These are phyloP conservation scores for Chaunax sp. DNA, from an alignment of 2,797 vertebrate genomes.

Conservation along the genomic window DNA sequence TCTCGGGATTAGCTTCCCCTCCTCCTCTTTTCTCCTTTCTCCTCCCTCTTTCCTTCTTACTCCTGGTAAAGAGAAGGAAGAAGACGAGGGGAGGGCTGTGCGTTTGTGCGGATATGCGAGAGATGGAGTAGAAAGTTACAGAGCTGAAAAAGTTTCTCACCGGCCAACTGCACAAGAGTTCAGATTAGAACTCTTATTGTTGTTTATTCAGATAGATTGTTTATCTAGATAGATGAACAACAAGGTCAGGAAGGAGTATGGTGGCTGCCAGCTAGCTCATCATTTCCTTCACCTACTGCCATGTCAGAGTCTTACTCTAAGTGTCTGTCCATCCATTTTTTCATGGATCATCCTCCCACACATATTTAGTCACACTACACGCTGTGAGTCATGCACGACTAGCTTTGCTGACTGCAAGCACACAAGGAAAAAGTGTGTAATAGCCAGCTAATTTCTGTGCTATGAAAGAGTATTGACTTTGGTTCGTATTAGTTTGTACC, in stretches of 20 bases:
- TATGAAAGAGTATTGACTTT: no score
- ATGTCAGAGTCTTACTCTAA: not conserved
- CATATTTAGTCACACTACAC: conserved; percentile 37
- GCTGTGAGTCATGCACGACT: conserved; percentile 33
- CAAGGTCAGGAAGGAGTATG: not conserved
- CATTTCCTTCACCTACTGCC: conserved; percentile 26
- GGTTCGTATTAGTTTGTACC: no score
- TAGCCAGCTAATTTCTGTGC: no score
- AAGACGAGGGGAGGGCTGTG: conserved; percentile 23
- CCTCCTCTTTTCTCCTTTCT: conserved; percentile 60
- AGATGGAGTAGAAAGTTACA: conserved; percentile 17
- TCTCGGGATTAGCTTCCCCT: conserved; percentile 73
- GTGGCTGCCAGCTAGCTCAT: not conserved
- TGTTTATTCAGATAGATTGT: no score
- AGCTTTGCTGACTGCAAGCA: conserved; percentile 1
- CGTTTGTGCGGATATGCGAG: not conserved
- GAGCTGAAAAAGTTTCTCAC: conserved; percentile 61
- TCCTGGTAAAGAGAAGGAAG: conserved; percentile 4
- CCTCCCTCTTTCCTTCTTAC: conserved; percentile 30
- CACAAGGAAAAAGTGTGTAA: conserved; percentile 24
- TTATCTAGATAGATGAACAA: no score
- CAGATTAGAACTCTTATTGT: conserved; percentile 59
- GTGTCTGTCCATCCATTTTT: conserved; percentile 11
- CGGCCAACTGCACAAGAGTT: conserved; percentile 52
- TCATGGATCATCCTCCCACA: conserved; percentile 5